phyloP scores from a whole-genome alignment of 2,888 invertebrate species.

The Megalurothrips usitatus region DNA sequence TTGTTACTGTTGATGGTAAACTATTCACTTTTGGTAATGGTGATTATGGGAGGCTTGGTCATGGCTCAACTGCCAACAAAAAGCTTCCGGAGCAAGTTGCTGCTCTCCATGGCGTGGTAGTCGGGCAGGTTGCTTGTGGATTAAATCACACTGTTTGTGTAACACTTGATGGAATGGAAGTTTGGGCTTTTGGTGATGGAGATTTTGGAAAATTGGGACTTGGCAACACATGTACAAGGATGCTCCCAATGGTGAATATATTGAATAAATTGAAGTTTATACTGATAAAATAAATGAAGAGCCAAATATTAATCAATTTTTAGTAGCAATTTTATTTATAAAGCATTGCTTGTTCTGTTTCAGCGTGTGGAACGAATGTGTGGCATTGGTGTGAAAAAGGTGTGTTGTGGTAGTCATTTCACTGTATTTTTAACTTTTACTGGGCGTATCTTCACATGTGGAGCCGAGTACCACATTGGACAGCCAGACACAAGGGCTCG shows the following conservation, averaged over 20 bases:
- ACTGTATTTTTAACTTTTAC: conserved; percentile 57
- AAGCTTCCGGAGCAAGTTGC: conserved; percentile 57
- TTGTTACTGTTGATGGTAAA: conserved; percentile 59
- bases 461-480: conserved; percentile 57
- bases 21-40: conserved; percentile 63
- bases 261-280: neutral
- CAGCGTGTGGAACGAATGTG: conserved; percentile 53
- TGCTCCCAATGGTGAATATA: conserved; percentile 46
- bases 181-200: conserved; percentile 63
- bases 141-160: conserved; percentile 60
- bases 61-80: conserved; percentile 57
- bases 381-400: conserved; percentile 54
- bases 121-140: conserved; percentile 54
- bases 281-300: neutral
- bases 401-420: conserved; percentile 60
- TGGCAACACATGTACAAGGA: conserved; percentile 49
- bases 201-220: conserved; percentile 59
- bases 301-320: neutral
- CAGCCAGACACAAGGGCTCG: conserved; percentile 51
- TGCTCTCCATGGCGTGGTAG: conserved; percentile 47
- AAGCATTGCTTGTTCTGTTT: conserved; percentile 31
- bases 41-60: conserved; percentile 58
- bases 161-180: conserved; percentile 53
- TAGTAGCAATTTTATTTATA: neutral
- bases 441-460: conserved; percentile 58